Percentiles rank a stretch among this genome's conserved stretches.
Evolutionary conservation across 2,888 invertebrate species (phyloP).

Genomic region (Phoenoteleia sp.): DNA sequence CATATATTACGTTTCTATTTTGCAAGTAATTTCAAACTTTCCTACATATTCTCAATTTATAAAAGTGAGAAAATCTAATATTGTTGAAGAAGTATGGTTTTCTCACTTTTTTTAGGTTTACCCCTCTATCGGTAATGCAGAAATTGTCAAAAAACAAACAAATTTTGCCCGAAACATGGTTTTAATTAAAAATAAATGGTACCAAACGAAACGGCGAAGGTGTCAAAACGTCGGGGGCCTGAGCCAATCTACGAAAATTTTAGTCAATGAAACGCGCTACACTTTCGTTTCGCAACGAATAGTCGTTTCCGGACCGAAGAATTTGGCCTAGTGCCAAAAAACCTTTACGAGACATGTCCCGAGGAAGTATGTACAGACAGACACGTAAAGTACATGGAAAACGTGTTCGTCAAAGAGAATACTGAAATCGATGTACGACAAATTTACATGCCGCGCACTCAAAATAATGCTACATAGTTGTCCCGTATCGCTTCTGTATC

Average conservation of each 20-base stretch:
- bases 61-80: too few species aligned
- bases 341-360: conserved; percentile 55
- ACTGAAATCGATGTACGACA: conserved; percentile 61
- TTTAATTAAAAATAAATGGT: neutral
- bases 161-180: neutral
- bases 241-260: conserved; percentile 53
- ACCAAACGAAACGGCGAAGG: neutral
- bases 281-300: conserved; percentile 43
- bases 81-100: too few species aligned
- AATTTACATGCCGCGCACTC: conserved; percentile 51
- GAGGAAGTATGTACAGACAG: conserved; percentile 40
- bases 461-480: conserved; percentile 54
- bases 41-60: too few species aligned
- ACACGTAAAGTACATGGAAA: conserved; percentile 56
- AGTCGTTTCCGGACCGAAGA: conserved; percentile 53
- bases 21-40: too few species aligned
- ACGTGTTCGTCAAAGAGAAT: conserved; percentile 64
- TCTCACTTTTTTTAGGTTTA: too few species aligned
- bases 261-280: conserved; percentile 62
- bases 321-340: conserved; percentile 59
- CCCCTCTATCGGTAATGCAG: neutral
- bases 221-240: conserved; percentile 15
- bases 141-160: neutral
- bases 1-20: too few species aligned
- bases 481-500: conserved; percentile 11